These are phyloP conservation scores for Pachyramphus minor DNA, from an alignment of 2,113 vertebrate species.

Conservation along the genomic window DNA sequence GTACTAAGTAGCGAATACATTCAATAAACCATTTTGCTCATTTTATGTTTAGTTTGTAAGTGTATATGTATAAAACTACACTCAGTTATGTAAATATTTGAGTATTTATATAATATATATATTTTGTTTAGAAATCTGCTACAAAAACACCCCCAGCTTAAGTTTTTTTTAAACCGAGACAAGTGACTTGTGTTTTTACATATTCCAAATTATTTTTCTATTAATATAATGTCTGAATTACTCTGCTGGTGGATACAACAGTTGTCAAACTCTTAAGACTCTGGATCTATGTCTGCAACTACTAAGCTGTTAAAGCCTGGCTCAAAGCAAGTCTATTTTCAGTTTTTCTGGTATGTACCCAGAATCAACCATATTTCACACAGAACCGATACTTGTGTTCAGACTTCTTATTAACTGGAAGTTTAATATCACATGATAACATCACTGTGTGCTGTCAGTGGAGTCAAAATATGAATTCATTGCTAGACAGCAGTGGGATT, in stretches of 20 bases:
- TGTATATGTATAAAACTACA: not conserved
- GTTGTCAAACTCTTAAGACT: not conserved
- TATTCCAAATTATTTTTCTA: not conserved
- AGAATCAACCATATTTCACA: not conserved
- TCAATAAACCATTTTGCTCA: not conserved
- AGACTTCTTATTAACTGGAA: conserved; percentile 17
- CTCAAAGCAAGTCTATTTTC: not conserved
- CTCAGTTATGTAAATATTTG: not conserved
- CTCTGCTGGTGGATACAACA: not conserved
- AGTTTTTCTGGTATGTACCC: not conserved
- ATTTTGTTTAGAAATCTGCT: not conserved
- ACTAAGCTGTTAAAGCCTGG: not conserved
- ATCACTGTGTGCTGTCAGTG: conserved; percentile 7
- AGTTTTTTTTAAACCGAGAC: not conserved
- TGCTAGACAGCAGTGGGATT: not conserved
- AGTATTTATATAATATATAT: not conserved
- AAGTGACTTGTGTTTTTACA: not conserved
- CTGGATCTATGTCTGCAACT: not conserved
- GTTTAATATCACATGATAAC: not conserved
- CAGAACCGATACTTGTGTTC: not conserved
- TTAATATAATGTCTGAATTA: not conserved
- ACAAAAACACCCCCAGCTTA: not conserved
- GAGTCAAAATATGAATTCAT: not conserved
- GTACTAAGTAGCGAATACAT: not conserved
- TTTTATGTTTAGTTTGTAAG: not conserved